phyloP scores from a whole-genome alignment of 2,797 vertebrate species.

The Pithecia hirsuta region DNA sequence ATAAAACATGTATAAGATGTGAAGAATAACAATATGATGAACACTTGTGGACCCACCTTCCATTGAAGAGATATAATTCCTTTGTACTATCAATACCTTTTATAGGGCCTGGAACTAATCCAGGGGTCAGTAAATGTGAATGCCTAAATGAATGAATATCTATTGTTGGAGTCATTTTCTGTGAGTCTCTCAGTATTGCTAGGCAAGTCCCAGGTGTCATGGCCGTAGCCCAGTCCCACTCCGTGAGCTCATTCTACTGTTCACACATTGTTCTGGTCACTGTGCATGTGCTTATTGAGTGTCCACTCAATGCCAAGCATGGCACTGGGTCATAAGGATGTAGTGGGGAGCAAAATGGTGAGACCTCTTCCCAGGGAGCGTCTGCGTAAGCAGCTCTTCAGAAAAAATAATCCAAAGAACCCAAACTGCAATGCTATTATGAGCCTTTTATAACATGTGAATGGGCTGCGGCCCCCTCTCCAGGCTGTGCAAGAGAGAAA shows the following conservation, averaged over 20 bases:
- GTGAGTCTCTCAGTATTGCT: background rate
- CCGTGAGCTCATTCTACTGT: background rate
- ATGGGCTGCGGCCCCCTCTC: no score
- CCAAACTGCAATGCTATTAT: background rate
- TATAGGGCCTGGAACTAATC: background rate
- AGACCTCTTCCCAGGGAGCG: background rate
- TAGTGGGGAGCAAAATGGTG: background rate
- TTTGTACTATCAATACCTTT: background rate
- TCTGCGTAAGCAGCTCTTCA: background rate
- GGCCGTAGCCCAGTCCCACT: background rate
- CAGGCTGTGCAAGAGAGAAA: no score
- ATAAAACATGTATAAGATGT: slow-evolving; percentile 44
- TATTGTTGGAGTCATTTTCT: background rate
- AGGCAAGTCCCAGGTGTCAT: background rate
- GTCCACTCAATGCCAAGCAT: background rate
- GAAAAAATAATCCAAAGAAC: background rate
- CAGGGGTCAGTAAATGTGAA: background rate
- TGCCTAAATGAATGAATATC: background rate
- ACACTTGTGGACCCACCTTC: background rate
- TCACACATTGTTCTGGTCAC: background rate
- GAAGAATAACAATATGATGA: background rate
- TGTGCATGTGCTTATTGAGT: background rate
- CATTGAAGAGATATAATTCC: background rate
- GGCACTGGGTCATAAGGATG: background rate
- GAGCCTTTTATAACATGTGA: no score